Evolutionary conservation across 1,140 invertebrate genomes (phyloP).

Genomic region (Apocrypta bakeri): DNA sequence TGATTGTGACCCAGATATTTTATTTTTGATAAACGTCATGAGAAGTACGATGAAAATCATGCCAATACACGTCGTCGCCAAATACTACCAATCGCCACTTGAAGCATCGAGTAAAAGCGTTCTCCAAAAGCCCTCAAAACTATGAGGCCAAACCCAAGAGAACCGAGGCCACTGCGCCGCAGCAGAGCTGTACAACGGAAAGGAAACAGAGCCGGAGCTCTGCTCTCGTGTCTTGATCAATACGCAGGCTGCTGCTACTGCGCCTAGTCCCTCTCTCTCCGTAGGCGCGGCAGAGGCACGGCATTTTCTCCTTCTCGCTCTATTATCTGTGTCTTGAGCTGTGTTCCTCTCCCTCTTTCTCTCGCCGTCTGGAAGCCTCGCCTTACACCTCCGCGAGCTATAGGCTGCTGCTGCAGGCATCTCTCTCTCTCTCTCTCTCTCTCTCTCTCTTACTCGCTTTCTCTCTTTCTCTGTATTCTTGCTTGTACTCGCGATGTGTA

Average conservation of each 20-base stretch:
- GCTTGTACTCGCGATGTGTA: neutral
- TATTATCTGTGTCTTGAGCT: constrained; percentile 2
- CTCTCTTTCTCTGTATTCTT: neutral
- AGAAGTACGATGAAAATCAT: neutral
- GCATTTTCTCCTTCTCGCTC: constrained; percentile 55
- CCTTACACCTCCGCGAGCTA: constrained; percentile 42
- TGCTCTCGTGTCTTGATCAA: constrained; percentile 68
- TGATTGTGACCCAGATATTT: too few relatives aligned
- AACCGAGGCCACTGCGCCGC: constrained; percentile 33
- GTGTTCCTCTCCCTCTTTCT: constrained; percentile 58
- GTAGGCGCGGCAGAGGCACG: constrained; percentile 67
- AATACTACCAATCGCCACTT: neutral
- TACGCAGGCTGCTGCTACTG: constrained; percentile 70
- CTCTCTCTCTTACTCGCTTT: neutral
- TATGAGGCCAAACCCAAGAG: constrained; percentile 29
- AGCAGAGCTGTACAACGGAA: constrained; percentile 69
- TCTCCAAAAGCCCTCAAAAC: constrained; percentile 14
- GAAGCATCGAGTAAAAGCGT: neutral
- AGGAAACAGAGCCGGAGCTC: constrained; percentile 69
- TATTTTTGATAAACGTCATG: neutral
- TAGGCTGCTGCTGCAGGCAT: neutral
- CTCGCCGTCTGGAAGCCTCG: constrained; percentile 40
- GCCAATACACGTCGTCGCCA: neutral
- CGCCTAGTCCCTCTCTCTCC: constrained; percentile 38
- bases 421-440: neutral